Evolutionary conservation across 1,140 invertebrate species (phyloP), one percentile per base, ranked within the genome.

Genomic region (Trichonephila inaurata): DNA sequence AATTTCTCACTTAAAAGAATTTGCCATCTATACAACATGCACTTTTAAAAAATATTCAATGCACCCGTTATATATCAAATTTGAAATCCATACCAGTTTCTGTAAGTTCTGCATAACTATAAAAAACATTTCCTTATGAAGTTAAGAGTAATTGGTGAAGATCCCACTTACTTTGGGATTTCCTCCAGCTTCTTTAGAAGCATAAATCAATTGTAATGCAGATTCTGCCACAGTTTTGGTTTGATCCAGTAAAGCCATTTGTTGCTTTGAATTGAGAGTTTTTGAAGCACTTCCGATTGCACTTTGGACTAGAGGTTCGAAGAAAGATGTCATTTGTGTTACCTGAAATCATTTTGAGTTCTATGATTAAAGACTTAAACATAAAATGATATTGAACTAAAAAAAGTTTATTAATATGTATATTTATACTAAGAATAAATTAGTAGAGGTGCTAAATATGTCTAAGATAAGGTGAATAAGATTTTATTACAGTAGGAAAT

Each of bases 161-260:
- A 51, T 51, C 51, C 10, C 8, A 90, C 77, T 89, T 95, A 97
- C 97, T 95, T 98, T 97, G 0, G 98, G 97, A 97, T 99, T 99
- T n/a, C 98, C 98, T 4, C 97, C 98, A 14, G 97, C 97, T 95
- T 99, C 98, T 95, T 99, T 99, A 8, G 98, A 97, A 1, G 98
- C 97, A 94, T 97, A 97, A 77, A 99, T 96, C 64, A 99, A 96
- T 95, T 99, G 98, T 16, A 98, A 96, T 16, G 98, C 97, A 18
- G 98, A 98, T 96, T 99, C 99, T 0, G 98, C 97, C 21, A 99
- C 98, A 0, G 99, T 99, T 95, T 99, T 99, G 0, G 98, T 97
- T 96, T 99, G 98, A 95, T 99, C 98, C 24, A 99, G 96, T 28
- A 99, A 96, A 40, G 97, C 97, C 95, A 98, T 97, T 96, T 99